These are phyloP conservation scores for Xiphorhynchus elegans DNA, from an alignment of 2,113 vertebrate genomes.

Conservation along the genomic window DNA sequence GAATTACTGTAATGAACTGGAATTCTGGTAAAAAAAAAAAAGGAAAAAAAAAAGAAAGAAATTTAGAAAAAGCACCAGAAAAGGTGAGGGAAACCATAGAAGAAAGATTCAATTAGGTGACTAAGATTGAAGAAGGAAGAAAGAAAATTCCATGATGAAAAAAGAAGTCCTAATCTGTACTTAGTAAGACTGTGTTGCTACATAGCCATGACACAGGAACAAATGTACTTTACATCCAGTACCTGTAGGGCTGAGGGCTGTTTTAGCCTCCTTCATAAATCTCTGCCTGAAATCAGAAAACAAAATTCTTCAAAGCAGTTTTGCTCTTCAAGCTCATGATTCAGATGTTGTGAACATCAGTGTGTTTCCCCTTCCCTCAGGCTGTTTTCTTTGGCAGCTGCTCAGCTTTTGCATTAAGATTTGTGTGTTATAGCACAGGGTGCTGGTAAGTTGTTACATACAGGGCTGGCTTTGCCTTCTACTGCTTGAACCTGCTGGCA, in stretches of 20 bases:
- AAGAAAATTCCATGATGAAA: not conserved
- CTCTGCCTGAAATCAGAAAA: not conserved
- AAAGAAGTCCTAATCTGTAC: not conserved
- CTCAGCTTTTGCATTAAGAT: slow-evolving; percentile 43
- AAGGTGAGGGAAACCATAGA: not conserved
- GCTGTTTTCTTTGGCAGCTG: slow-evolving; percentile 49
- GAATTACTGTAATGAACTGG: not conserved
- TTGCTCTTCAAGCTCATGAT: not conserved
- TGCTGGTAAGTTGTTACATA: not conserved
- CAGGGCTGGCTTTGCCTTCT: not conserved
- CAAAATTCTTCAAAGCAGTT: not conserved
- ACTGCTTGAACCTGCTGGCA: slow-evolving; percentile 25
- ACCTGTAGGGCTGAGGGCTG: not conserved
- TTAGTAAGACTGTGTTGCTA: not conserved
- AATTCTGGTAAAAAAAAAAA: not conserved
- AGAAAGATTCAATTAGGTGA: not conserved
- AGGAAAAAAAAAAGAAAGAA: not conserved
- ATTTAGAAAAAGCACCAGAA: fast-evolving
- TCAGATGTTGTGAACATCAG: not conserved
- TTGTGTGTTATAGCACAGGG: not conserved
- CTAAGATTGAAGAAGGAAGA: not conserved
- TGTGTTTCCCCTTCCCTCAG: not conserved
- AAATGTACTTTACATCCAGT: not conserved
- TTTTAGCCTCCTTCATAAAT: not conserved
- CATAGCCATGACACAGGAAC: not conserved